phyloP scores from a whole-genome alignment of 2,888 invertebrate species.

The Trichogramma evanescens region DNA sequence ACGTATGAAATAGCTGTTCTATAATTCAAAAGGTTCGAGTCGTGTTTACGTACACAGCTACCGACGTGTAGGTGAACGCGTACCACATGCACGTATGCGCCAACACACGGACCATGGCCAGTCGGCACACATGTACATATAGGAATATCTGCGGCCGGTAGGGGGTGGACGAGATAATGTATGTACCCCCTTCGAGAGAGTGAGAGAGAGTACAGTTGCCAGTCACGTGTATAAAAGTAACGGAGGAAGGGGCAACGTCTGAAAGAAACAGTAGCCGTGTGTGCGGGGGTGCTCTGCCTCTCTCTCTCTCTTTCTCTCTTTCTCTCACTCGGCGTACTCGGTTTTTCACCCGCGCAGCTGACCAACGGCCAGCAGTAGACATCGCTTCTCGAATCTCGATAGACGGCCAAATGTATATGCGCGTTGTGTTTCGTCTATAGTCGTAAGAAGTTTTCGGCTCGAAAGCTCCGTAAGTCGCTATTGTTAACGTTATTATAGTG shows the following conservation, averaged over 20 bases:
- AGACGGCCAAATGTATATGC: too few relatives aligned
- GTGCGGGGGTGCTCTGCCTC: constrained; percentile 32
- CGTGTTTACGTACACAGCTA: constrained; percentile 20
- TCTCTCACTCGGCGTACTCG: constrained; percentile 16
- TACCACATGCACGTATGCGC: too few relatives aligned
- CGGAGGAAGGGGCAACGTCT: constrained; percentile 11
- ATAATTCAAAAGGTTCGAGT: constrained; percentile 36
- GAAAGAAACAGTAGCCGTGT: constrained; percentile 24
- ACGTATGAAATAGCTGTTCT: constrained; percentile 30
- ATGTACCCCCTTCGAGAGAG: constrained; percentile 41
- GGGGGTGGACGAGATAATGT: constrained; percentile 39
- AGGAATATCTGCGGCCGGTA: not conserved
- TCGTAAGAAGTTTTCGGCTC: too few relatives aligned
- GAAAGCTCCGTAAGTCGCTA: too few relatives aligned
- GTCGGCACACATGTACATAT: too few relatives aligned
- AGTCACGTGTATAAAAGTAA: constrained; percentile 14
- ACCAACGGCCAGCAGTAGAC: not conserved
- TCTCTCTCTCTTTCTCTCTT: constrained; percentile 9
- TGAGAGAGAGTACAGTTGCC: constrained; percentile 25
- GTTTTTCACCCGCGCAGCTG: not conserved
- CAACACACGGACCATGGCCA: too few relatives aligned
- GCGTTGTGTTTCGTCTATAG: too few relatives aligned
- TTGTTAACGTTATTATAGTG: too few relatives aligned
- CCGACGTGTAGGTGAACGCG: constrained; percentile 28
- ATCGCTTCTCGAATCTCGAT: too few relatives aligned